Evolutionary conservation across 2,888 invertebrate species (phyloP).

Genomic region (Rhagonycha fulva): DNA sequence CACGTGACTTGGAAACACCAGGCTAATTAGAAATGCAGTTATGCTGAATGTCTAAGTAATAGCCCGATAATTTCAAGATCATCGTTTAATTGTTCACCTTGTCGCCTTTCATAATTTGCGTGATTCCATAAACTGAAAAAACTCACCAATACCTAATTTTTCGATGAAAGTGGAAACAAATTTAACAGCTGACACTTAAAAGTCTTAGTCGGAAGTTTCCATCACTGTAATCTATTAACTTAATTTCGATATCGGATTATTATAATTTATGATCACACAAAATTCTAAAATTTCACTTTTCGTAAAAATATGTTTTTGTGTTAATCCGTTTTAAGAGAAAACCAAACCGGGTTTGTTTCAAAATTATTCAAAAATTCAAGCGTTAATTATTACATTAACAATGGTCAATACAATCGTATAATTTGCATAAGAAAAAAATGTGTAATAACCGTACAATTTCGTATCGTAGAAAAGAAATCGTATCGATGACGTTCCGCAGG

Average conservation of each 20-base stretch:
- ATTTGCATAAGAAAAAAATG: too few species aligned
- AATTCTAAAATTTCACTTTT: neutral
- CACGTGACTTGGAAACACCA: constrained; percentile 31
- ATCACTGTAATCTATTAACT: neutral
- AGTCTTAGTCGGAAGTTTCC: neutral
- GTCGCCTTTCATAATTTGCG: neutral
- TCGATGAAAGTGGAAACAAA: neutral
- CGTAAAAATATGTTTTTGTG: neutral
- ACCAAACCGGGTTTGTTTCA: neutral
- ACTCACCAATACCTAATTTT: neutral
- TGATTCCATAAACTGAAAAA: neutral
- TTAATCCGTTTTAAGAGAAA: neutral
- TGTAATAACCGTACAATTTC: too few species aligned
- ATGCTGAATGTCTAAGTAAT: constrained; percentile 17
- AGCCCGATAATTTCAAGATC: constrained; percentile 8
- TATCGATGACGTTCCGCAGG: neutral
- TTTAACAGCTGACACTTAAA: neutral
- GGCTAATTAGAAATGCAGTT: constrained; percentile 32
- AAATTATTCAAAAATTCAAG: too few species aligned
- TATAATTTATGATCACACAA: neutral
- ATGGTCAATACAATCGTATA: too few species aligned
- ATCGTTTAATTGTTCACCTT: neutral
- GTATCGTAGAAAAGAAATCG: too few species aligned
- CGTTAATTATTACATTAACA: too few species aligned
- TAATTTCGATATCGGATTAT: neutral